Base-by-base conservation (phyloP, 2,888 invertebrate species). In the Epistrophe eligans region DNA sequence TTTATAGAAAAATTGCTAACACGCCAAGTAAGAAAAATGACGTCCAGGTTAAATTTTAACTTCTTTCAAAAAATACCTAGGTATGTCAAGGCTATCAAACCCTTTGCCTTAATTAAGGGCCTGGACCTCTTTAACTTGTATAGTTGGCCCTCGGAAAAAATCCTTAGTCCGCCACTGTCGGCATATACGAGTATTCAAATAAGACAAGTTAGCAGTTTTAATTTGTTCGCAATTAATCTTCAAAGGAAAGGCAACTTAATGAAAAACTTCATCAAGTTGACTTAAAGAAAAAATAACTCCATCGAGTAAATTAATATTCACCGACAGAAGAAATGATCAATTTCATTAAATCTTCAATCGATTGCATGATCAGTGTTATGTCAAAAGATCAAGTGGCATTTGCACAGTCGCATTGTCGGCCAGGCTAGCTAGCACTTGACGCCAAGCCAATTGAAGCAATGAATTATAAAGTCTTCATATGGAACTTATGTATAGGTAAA, bases 271-370 rank as follows among this genome's bases (percentile, higher is more conserved):
- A 40, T 40, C 0, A 13, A 40, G 10, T 38, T 11, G 2, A 50
- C 0, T 0, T 19, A 50, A 24, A 3, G 13, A 32, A 32, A 4
- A 57, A 57, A 35, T n/a, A 43, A 43, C 40, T 40, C 13, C 1
- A n/a, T 43, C 10, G 17, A 48, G 19, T 62, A 45, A 43, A 62
- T 62, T 45, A 45, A 45, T 45, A 62, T 62, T 45, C 43, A 48
- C 48, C 66, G 66, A 45, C 48, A 32, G 28, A 62, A 24, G 24
- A 43, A 43, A 62, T 62, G 15, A 45, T n/a, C 62, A 28, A 3
- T 62, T 62, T 62, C 28, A 62, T 64, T 64, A 64, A 45, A 19
- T 32, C 17, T 48, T 48, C 66, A 35, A 66, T 66, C 66, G 48
- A 66, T 66, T 48, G 48, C 67, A 52, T 52, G 67, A 52, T 52